Evolutionary conservation across 2,113 vertebrate genomes (phyloP), one percentile per base, ranked within the genome.

Genomic region (Rhynchopsitta pachyrhyncha): DNA sequence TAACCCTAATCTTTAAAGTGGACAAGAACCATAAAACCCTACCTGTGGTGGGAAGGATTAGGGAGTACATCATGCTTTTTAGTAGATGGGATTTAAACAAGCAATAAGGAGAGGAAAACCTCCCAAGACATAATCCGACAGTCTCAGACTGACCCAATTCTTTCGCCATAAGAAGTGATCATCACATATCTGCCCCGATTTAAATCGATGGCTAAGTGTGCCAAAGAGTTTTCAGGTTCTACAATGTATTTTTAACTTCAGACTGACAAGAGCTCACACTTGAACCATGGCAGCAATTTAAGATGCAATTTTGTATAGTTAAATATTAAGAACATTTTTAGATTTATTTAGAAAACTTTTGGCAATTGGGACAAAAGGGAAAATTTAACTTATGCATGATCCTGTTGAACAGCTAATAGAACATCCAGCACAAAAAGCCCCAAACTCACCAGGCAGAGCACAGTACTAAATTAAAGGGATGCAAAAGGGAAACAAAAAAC

Each of bases 1-100:
- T 97, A 95, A 82, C 97, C 96, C 98, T 98, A 98, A 98, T 98
- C 98, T 98, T 94, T 97, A 97, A 98, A 98, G 98, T 98, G 98
- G 97, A 97, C 98, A 97, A 98, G 98, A 98, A 96, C 42, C 97
- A 90, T 97, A 98, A 98, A 97, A 90, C 96, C 94, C 97, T 96
- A 98, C 98, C 98, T 98, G 97, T 92, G 97, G 92, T 87, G 96
- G 95, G 94, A 90, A 95, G 98, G 98, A 98, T 98, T 98, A 98
- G 97, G 39, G 94, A 97, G 95, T 69, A 39, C 60, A 81, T 93
- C 94, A 95, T 90, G 97, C 97, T 97, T 96, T 97, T 97, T 93
- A 97, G 97, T 90, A 87, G 97, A 97, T 83, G 83, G 98, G 98
- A 97, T 97, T 98, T 98, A 97, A 95, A 88, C 79, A 80, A 86